Percentiles rank a stretch among this genome's conserved stretches.
Conservation (phyloP, 2,797 vertebrate genomes). For the Yasuhikotakia modesta region DNA sequence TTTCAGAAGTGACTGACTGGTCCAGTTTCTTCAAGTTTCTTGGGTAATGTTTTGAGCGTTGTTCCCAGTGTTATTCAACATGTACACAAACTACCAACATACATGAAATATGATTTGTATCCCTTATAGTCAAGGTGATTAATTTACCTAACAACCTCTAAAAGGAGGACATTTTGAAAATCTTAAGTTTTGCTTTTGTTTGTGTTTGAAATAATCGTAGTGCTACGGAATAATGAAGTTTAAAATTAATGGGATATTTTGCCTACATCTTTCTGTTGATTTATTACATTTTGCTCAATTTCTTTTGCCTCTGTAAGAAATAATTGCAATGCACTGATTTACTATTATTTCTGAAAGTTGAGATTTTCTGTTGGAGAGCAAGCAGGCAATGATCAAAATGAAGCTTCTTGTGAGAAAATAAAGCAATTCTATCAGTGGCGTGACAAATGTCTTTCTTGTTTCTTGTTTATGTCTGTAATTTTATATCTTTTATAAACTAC, state of each 20-base stretch:
- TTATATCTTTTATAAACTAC: too few species aligned
- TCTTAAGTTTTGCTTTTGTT: not conserved
- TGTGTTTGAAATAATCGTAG: too few species aligned
- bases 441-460: not conserved
- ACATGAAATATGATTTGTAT: not conserved
- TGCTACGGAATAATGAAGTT: too few species aligned
- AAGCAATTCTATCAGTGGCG: too few species aligned
- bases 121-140: not conserved
- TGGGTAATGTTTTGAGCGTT: not conserved
- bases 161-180: not conserved
- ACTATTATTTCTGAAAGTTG: too few species aligned
- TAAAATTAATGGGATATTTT: too few species aligned
- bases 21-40: not conserved
- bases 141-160: not conserved
- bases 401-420: too few species aligned
- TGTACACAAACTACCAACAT: not conserved
- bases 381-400: not conserved
- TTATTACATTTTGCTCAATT: too few species aligned
- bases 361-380: slow-evolving; percentile 16
- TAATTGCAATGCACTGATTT: too few species aligned
- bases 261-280: too few species aligned
- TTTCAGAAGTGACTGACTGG: not conserved
- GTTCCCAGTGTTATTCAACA: not conserved
- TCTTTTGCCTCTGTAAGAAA: too few species aligned
- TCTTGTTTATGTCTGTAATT: not conserved